phyloP scores from a whole-genome alignment of 1,140 invertebrate species.

The Lepidurus packardi region DNA sequence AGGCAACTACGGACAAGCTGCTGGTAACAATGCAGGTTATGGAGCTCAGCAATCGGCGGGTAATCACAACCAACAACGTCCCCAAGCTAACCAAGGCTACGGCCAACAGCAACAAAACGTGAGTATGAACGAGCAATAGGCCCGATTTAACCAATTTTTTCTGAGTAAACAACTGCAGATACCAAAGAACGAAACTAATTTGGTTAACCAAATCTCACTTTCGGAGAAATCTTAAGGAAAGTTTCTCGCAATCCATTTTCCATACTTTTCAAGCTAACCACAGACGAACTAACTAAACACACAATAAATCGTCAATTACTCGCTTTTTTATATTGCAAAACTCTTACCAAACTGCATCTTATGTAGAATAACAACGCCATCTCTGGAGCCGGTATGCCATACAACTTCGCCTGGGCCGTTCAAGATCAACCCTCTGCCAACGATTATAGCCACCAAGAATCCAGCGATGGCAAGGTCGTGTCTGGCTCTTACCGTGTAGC shows the following conservation, averaged over 20 bases:
- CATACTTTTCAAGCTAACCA: too few species aligned
- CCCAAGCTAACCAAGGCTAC: neutral
- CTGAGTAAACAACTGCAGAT: too few species aligned
- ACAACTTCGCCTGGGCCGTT: constrained; percentile 29
- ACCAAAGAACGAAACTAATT: too few species aligned
- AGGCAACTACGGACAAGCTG: neutral
- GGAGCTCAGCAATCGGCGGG: neutral
- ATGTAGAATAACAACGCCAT: neutral
- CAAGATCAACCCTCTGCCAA: constrained; percentile 17
- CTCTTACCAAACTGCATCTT: neutral
- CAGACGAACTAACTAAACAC: too few species aligned
- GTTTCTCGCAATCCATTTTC: too few species aligned
- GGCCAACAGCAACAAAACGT: neutral
- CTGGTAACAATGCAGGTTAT: neutral
- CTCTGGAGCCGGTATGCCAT: neutral
- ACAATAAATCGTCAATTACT: too few species aligned
- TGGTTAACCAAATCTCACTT: too few species aligned
- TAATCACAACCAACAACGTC: neutral
- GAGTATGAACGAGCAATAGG: neutral
- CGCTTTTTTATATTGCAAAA: neutral
- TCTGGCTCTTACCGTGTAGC: constrained; percentile 26
- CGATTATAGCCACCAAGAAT: constrained; percentile 7
- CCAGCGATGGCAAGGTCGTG: constrained; percentile 9
- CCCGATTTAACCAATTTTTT: too few species aligned
- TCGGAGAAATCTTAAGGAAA: too few species aligned